Evolutionary conservation across 2,113 vertebrate genomes (phyloP).

Genomic region (Nothobranchius kuhntae): DNA sequence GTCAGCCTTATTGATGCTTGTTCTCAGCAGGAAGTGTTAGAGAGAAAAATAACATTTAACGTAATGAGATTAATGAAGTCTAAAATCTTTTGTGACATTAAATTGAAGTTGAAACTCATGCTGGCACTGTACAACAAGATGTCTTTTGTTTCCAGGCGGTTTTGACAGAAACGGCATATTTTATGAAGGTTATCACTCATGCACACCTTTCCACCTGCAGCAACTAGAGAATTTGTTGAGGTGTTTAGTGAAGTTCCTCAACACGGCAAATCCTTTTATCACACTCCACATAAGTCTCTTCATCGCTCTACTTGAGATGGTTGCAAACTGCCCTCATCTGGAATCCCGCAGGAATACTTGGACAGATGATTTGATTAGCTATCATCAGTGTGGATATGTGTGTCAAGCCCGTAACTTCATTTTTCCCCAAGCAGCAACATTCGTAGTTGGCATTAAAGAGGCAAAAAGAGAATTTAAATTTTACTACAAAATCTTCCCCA

Average conservation of each 20-base stretch:
- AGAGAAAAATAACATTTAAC: too few species aligned
- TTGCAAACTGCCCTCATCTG: slow-evolving; percentile 53
- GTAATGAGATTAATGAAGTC: too few species aligned
- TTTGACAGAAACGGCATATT: slow-evolving; percentile 1
- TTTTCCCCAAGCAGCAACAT: slow-evolving; percentile 33
- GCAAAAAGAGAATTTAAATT: neutral
- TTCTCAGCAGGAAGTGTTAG: too few species aligned
- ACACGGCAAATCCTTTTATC: slow-evolving; percentile 60
- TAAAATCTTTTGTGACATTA: neutral
- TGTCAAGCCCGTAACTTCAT: slow-evolving; percentile 34
- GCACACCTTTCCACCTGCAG: slow-evolving; percentile 11
- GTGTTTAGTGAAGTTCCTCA: slow-evolving; percentile 27
- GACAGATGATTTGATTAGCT: slow-evolving; percentile 58
- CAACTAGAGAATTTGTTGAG: slow-evolving; percentile 18
- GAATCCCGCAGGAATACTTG: slow-evolving; percentile 51
- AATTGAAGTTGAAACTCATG: too few species aligned
- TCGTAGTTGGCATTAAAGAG: slow-evolving; percentile 26
- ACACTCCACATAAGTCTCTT: slow-evolving; percentile 40
- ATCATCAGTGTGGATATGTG: slow-evolving; percentile 36
- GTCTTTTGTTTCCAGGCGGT: neutral
- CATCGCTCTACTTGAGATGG: slow-evolving; percentile 40
- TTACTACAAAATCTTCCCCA: neutral
- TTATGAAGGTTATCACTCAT: slow-evolving; percentile 10
- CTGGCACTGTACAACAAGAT: too few species aligned
- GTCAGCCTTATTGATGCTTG: too few species aligned